Evolutionary conservation across 2,113 vertebrate genomes (phyloP).

Genomic region (Hippoglossus stenolepis): DNA sequence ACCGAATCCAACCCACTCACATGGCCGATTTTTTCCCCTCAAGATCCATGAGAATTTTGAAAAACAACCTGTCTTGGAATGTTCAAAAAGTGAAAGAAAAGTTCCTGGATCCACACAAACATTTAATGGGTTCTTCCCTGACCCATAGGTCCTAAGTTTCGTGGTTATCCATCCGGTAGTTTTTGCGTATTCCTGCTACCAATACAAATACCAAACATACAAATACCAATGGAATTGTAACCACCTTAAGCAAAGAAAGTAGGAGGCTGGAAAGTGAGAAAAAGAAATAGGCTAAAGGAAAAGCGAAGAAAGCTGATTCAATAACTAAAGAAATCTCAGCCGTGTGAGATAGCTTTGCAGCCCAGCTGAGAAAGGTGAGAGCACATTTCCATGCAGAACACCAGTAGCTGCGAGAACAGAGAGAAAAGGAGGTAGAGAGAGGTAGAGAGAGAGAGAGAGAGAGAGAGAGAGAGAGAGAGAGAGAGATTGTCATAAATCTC

Average conservation of each 20-base stretch:
- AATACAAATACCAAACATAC: background rate
- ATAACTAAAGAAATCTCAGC: conserved; percentile 55
- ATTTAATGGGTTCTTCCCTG: too few species aligned
- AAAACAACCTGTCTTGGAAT: too few species aligned
- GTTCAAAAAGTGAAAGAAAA: too few species aligned
- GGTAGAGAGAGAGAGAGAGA: background rate
- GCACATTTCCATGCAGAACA: conserved; percentile 71
- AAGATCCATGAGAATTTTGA: too few species aligned
- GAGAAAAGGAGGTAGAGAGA: background rate
- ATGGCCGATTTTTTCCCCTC: background rate
- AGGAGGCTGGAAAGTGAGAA: conserved; percentile 13
- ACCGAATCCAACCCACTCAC: too few species aligned
- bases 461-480: background rate
- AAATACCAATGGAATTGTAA: too few species aligned
- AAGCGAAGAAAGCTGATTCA: conserved; percentile 42
- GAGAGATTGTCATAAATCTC: conserved; percentile 73
- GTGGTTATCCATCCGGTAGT: background rate
- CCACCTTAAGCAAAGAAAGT: too few species aligned
- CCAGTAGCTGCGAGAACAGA: conserved; percentile 61
- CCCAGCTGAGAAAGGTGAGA: conserved; percentile 59
- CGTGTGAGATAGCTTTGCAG: conserved; percentile 50
- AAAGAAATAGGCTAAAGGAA: background rate
- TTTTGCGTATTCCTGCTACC: too few species aligned
- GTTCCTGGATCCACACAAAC: too few species aligned
- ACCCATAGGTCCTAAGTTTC: too few species aligned